Conservation (phyloP, 1,140 invertebrate species). For the Drosophila nigrodunni region DNA sequence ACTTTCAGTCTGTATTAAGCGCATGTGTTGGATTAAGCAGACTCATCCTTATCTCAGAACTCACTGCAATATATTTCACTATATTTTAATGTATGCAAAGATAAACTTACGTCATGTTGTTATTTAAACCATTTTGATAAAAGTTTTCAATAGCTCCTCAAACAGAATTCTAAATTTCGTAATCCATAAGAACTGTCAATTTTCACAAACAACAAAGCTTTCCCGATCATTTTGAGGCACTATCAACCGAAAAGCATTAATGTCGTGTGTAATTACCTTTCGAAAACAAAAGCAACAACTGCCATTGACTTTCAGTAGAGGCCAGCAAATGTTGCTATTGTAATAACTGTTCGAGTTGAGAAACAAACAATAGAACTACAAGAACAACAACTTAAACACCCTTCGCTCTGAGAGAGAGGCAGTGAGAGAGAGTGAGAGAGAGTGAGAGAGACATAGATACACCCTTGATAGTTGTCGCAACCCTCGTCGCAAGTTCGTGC, state of each 20-base stretch:
- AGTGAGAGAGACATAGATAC: not conserved
- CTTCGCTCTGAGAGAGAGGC: conserved; percentile 22
- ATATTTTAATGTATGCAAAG: not conserved
- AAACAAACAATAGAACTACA: conserved; percentile 29
- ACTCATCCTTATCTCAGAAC: not conserved
- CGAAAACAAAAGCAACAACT: conserved; percentile 45
- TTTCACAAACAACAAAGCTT: conserved; percentile 10
- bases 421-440: conserved; percentile 4
- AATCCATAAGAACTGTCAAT: conserved; percentile 15
- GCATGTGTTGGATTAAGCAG: not conserved
- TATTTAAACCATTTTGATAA: too few species aligned
- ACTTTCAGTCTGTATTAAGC: not conserved
- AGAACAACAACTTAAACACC: conserved; percentile 21
- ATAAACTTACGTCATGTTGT: not conserved
- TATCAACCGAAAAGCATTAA: conserved; percentile 15
- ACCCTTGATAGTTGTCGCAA: conserved; percentile 16
- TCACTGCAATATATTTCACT: not conserved
- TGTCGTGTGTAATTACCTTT: conserved; percentile 35
- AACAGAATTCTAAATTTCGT: too few species aligned
- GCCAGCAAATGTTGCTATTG: conserved; percentile 12
- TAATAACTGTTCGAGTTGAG: conserved; percentile 44
- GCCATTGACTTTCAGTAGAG: conserved; percentile 37
- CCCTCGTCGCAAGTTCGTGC: conserved; percentile 42
- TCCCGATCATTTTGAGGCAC: not conserved
- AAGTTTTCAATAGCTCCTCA: too few species aligned